A percentile compares a stretch with the other conserved stretches of the same genome.
Evolutionary conservation across 2,797 vertebrate species (phyloP).

Genomic region (Anabas testudineus): DNA sequence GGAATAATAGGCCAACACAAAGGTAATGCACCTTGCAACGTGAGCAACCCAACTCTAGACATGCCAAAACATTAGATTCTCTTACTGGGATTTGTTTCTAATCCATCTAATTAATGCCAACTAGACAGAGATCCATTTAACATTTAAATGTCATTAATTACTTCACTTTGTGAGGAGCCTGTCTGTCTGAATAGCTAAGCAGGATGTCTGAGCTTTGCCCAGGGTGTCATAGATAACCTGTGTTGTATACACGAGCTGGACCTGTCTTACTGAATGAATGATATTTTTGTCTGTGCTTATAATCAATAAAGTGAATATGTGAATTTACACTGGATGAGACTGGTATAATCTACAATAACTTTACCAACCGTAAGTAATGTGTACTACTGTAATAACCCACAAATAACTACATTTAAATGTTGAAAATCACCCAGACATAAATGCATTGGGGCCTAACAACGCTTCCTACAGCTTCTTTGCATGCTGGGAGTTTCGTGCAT

Average conservation of each 20-base stretch:
- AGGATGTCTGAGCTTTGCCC: conserved; percentile 38
- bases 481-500: conserved; percentile 30
- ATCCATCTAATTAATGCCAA: conserved; percentile 75
- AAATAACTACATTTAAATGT: conserved; percentile 37
- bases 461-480: conserved; percentile 46
- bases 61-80: conserved; percentile 65
- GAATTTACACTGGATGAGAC: not conserved
- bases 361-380: not conserved
- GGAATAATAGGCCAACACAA: conserved; percentile 26
- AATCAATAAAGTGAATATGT: conserved; percentile 6
- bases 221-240: conserved; percentile 40
- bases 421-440: conserved; percentile 35
- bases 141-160: conserved; percentile 75
- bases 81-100: conserved; percentile 65
- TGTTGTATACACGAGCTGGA: conserved; percentile 18
- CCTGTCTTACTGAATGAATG: conserved; percentile 22
- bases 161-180: conserved; percentile 52
- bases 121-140: conserved; percentile 65
- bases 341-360: not conserved
- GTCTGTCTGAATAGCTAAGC: conserved; percentile 61
- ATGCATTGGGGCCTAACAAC: conserved; percentile 32
- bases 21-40: conserved; percentile 44
- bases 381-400: conserved; percentile 12
- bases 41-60: conserved; percentile 48
- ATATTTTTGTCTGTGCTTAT: conserved; percentile 33